Evolutionary conservation across 1,140 invertebrate genomes (phyloP).

Genomic region (Lepidurus apus): DNA sequence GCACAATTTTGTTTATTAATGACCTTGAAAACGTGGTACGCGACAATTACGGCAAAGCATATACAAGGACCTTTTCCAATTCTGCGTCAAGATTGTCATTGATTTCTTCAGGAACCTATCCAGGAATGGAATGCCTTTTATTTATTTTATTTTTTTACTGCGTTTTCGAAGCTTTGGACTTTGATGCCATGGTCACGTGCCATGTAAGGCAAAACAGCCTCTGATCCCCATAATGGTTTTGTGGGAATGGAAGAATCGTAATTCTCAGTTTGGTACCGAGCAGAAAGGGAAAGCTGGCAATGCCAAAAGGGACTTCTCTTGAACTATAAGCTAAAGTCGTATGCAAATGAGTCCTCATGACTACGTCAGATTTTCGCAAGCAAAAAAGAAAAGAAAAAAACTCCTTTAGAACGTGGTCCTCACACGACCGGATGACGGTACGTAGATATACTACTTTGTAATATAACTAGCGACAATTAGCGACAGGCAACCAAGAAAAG

Average conservation of each 20-base stretch:
- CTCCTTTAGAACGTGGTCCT: too few relatives aligned
- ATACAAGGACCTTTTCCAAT: too few relatives aligned
- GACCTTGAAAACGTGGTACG: too few relatives aligned
- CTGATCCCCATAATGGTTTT: slow-evolving; percentile 5
- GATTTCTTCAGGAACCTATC: neutral
- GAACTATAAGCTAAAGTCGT: neutral
- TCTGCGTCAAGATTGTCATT: neutral
- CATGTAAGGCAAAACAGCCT: slow-evolving; percentile 3
- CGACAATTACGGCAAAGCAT: too few relatives aligned
- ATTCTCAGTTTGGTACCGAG: slow-evolving; percentile 7
- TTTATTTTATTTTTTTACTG: neutral
- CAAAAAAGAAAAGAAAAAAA: neutral
- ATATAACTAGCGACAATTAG: neutral
- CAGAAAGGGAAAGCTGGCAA: slow-evolving; percentile 11
- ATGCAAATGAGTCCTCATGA: slow-evolving; percentile 8
- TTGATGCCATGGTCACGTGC: slow-evolving; percentile 21
- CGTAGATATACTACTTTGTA: neutral
- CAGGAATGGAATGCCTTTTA: neutral
- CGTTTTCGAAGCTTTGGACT: neutral
- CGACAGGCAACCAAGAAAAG: neutral
- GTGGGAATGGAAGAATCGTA: slow-evolving; percentile 13
- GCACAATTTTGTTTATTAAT: too few relatives aligned
- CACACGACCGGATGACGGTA: too few relatives aligned
- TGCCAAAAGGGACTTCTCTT: neutral
- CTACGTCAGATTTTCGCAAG: slow-evolving; percentile 9